Evolutionary conservation across 92 coral and sea anemone species (phyloP).

Genomic region (Galaxea fascicularis): DNA sequence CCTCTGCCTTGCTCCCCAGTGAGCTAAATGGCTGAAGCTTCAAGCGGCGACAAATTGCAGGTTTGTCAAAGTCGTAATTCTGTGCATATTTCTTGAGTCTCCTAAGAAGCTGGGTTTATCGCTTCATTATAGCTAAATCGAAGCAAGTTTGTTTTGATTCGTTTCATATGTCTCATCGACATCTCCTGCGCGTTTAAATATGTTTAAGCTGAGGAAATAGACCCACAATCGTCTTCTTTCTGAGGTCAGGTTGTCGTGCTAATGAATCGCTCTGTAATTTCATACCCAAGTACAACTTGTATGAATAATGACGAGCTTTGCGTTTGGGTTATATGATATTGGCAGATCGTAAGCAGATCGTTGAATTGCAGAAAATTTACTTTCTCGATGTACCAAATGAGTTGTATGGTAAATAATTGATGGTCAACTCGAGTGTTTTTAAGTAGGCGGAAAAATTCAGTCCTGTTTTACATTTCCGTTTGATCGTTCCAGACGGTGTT

Average conservation of each 20-base stretch:
- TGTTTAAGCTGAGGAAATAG: neutral
- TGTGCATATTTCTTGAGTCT: slow-evolving; percentile 32
- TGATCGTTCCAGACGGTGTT: slow-evolving; percentile 32
- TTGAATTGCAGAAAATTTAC: slow-evolving; percentile 12
- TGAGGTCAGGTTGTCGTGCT: neutral
- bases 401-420: slow-evolving; percentile 15
- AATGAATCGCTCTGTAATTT: slow-evolving; percentile 30
- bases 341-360: slow-evolving; percentile 10
- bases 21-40: slow-evolving; percentile 90
- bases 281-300: slow-evolving; percentile 9
- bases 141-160: neutral
- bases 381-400: slow-evolving; percentile 15
- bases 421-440: slow-evolving; percentile 29
- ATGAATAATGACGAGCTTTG: neutral
- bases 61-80: slow-evolving; percentile 50
- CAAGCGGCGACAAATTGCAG: slow-evolving; percentile 60
- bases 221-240: neutral
- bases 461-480: slow-evolving; percentile 25
- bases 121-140: slow-evolving; percentile 14
- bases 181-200: neutral
- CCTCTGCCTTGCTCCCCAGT: slow-evolving; percentile 77
- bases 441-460: slow-evolving; percentile 27
- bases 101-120: slow-evolving; percentile 31
- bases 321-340: slow-evolving; percentile 13
- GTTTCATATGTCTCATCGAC: neutral